Evolutionary conservation across 2,113 vertebrate genomes (phyloP), one percentile per base, ranked within the genome.

Genomic region (Arizona elegans): DNA sequence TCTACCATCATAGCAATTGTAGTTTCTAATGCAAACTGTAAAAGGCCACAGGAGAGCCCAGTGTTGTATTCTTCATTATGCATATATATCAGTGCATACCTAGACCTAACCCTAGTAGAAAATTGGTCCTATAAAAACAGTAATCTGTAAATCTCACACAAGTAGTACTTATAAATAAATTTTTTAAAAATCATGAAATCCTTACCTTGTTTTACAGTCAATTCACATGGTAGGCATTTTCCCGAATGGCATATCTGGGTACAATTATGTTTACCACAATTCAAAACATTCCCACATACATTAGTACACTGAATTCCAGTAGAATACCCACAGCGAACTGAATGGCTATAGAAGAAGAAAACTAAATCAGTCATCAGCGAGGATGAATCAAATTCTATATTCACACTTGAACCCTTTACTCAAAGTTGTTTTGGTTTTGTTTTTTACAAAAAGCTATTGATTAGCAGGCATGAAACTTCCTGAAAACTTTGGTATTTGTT

Each of bases 321-420:
- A 5, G 98, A 97, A 29, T 99, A 99, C 91, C 99, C 98, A 94
- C 99, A 99, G 91, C 99, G 99, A 97, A 99, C 98, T 19, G 98
- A 99, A 91, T 99, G 99, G 97, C 99, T 99, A 91, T n/a, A 94
- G 92, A 96, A 70, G 96, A 94, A 96, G 1, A 38, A 87, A 89
- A 89, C 33, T 47, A 24, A 92, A 38, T 89, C 53, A 92, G 56
- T 87, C 8, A 65, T 43, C 55, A 93, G 54, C 21, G 19, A 33
- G 15, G 6, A 55, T 10, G 33, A 43, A 19, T 6, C 47, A 90
- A 13, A 90, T 43, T 13, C 8, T 58, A 11, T 53, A 43, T 62
- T 90, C 24, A 90, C 33, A 52, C 5, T 59, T 92, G 12, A 33
- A n/a, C 29, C 23, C 8, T 70, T 92, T 52, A 75, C 52, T 62